Base-by-base conservation (phyloP, 1,140 invertebrate genomes). In the Leptopilina boulardi region DNA sequence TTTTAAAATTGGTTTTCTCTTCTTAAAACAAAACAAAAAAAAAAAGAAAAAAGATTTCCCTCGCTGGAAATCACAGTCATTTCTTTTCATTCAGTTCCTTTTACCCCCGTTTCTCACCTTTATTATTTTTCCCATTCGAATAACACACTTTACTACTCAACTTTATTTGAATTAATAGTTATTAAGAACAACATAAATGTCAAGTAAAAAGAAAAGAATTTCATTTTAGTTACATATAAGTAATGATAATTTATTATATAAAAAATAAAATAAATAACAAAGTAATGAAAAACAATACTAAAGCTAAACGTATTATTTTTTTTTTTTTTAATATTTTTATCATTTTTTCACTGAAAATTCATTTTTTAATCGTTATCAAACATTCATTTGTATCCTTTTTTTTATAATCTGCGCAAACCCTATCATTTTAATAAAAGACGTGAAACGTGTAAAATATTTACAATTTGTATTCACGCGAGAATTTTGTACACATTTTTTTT, bases 121-220 rank as follows among this genome's bases (percentile, higher is more conserved):
- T 51, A 51, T 51, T 51, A 51, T 51, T 51, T 18, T 51, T 51
- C n/a, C 18, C n/a, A 51, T 51, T 51, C n/a, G 47, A 51, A n/a
- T n/a, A 51, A 51, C 47, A 51, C n/a, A 51, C 47, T 51, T 51
- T 18, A n/a, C 47, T 51, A 51, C 47, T 51, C 18, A n/a, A 18
- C n/a, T 51, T 51, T 51, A 51, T 51, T 51, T 51, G 47, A 51
- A 51, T 51, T 51, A 51, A 51, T 51, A 51, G 47, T 8, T 51
- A 51, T 18, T 18, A 51, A 51, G 47, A 51, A 18, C 47, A 18
- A 51, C 47, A 51, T 51, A 51, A 51, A 15, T 51, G 47, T 18
- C 47, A 51, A 51, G 18, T 18, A 51, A 18, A n/a, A 18, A 1
- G 13, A n/a, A 51, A n/a, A 18, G 5, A 51, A 18, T 51, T 51